phyloP scores from a whole-genome alignment of 2,113 vertebrate species.

The Leuciscus idus region DNA sequence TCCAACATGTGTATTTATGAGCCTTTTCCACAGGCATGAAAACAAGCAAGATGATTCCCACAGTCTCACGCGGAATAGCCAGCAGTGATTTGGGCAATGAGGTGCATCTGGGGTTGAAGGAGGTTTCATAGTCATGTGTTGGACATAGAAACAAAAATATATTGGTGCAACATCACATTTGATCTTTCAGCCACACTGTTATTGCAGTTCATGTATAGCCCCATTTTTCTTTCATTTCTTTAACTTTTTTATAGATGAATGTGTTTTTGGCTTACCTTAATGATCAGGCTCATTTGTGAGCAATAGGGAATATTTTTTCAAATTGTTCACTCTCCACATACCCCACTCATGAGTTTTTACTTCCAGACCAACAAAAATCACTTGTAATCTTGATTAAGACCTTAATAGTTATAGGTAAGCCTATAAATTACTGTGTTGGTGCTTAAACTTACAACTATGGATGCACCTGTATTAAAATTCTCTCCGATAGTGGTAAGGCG shows the following conservation, averaged over 20 bases:
- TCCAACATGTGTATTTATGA: constrained; percentile 57
- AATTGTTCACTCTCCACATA: constrained; percentile 27
- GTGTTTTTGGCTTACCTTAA: background rate
- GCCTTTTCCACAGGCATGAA: constrained; percentile 51
- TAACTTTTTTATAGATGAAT: background rate
- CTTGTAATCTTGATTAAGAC: constrained; percentile 4
- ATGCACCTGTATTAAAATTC: too few species aligned
- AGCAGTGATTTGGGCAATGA: constrained; percentile 35
- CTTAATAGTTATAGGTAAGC: constrained; percentile 30
- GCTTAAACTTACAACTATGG: too few species aligned
- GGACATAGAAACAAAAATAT: constrained; percentile 11
- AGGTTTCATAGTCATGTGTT: constrained; percentile 12
- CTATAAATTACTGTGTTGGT: constrained; percentile 4
- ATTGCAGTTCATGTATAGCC: background rate
- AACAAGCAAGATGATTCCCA: constrained; percentile 52
- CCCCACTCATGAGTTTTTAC: constrained; percentile 27
- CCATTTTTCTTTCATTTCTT: background rate
- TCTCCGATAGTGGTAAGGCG: too few species aligned
- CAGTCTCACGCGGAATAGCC: constrained; percentile 39
- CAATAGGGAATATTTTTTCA: background rate
- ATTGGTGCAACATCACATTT: constrained; percentile 15
- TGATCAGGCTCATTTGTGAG: constrained; percentile 37
- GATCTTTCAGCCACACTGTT: background rate
- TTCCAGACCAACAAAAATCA: constrained; percentile 23
- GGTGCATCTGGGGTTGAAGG: constrained; percentile 52